A percentile compares a stretch with the other conserved stretches of the same genome.
phyloP scores from a whole-genome alignment of 2,797 vertebrate genomes.

The Acipenser ruthenus region DNA sequence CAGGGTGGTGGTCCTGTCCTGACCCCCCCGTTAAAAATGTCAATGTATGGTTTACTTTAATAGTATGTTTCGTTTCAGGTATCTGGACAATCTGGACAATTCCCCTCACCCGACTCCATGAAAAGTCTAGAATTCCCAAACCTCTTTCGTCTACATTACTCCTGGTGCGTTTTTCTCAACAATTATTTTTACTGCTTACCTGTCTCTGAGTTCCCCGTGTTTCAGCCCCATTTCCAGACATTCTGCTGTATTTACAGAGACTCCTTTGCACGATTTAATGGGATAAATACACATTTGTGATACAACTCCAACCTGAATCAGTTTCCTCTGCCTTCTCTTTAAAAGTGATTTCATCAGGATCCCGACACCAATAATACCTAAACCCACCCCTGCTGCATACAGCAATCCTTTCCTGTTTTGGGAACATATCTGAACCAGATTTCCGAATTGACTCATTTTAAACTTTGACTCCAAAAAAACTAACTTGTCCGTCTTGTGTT shows the following conservation, averaged over 20 bases:
- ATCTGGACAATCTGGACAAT: background rate
- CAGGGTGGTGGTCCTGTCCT: too few species aligned
- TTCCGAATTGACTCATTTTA: constrained; percentile 37
- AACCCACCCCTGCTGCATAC: constrained; percentile 35
- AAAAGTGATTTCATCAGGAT: constrained; percentile 40
- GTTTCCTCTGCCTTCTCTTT: constrained; percentile 33
- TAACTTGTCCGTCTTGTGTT: too few species aligned
- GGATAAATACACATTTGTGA: constrained; percentile 73
- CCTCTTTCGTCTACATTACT: too few species aligned
- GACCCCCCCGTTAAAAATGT: too few species aligned
- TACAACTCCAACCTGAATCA: constrained; percentile 67
- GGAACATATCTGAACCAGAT: constrained; percentile 2
- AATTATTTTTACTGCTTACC: constrained; percentile 52
- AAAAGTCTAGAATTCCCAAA: background rate
- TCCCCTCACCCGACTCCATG: background rate
- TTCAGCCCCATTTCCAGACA: constrained; percentile 64
- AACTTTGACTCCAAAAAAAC: too few species aligned
- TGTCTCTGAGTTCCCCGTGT: constrained; percentile 70
- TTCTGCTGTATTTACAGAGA: constrained; percentile 57
- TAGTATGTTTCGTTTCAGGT: too few species aligned
- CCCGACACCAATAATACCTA: constrained; percentile 39
- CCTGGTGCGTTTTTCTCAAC: too few species aligned
- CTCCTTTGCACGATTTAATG: constrained; percentile 75
- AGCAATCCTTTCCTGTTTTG: constrained; percentile 31
- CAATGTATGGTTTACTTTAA: too few species aligned